Evolutionary conservation across 2,797 vertebrate genomes (phyloP), one percentile per base, ranked within the genome.

Genomic region (Chelonia mydas): DNA sequence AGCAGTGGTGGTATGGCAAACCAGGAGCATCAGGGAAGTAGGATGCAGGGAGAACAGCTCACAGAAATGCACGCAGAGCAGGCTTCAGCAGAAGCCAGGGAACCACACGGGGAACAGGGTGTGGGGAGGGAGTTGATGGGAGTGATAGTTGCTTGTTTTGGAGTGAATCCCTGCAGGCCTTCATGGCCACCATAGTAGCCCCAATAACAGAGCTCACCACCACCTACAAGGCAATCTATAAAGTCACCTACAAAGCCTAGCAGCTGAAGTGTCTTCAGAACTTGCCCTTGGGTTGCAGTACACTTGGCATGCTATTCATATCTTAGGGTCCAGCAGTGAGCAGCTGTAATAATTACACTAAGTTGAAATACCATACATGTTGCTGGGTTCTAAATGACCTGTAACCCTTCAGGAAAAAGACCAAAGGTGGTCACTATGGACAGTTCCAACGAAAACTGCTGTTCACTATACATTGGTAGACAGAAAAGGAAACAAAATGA

Each of bases 381-480:
- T 2, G 41, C 21, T 28, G 33, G 57, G 50, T 27, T 53, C 19
- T 45, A 27, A 2, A 3, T 23, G 49, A 15, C 49, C 3, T 65
- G 10, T 27, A 50, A 51, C 28, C 8, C 5, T 59, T 1, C 31
- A 2, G 33, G 3, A 49, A 76, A 37, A 61, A 55, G 59, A 33
- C 28, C 61, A 31, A 27, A 84, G 59, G 12, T 33, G 27, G 78
- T 45, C 54, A 1, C 51, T 23, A 76, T 11, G 17, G 45, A 61
- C 1, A 45, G 3, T 51, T 10, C 57, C 57, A 33, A 86, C 0
- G 2, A 54, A 65, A 59, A 33, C 51, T 79, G 41, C 61, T 55
- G 76, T 41, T 86, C 4, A 0, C n/a, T 15, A n/a, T 17, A n/a
- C 61, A 65, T n/a, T 17, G 16, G 2, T 7, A 17, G 19, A 5